A percentile compares a stretch with the other conserved stretches of the same genome.
Evolutionary conservation across 2,888 invertebrate species (phyloP).

Genomic region (Drosophila infuscata): DNA sequence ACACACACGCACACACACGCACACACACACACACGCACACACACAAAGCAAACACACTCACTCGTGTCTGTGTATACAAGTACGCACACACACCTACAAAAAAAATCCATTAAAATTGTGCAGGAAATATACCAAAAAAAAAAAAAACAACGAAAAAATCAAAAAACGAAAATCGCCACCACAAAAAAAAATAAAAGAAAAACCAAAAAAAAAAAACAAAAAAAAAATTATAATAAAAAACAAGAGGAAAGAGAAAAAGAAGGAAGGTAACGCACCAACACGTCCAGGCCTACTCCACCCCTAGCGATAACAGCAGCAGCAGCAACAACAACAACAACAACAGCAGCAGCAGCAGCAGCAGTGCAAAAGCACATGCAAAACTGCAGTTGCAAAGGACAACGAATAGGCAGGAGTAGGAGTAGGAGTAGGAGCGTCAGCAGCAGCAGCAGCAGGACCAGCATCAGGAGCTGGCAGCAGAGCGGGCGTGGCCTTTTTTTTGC

Average conservation of each 20-base stretch:
- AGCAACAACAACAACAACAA: constrained; percentile 14
- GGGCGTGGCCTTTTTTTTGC: constrained; percentile 84
- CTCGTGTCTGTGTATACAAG: constrained; percentile 8
- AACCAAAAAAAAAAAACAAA: constrained; percentile 23
- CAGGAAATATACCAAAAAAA: constrained; percentile 64
- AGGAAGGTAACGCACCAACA: constrained; percentile 60
- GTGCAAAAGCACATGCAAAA: constrained; percentile 43
- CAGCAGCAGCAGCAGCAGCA: constrained; percentile 13
- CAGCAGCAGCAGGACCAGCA: constrained; percentile 7
- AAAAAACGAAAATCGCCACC: constrained; percentile 20
- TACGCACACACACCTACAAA: constrained; percentile 44
- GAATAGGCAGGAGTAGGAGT: constrained; percentile 4
- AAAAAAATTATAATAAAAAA: constrained; percentile 1
- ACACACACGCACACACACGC: constrained; percentile 7
- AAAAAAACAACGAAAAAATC: constrained; percentile 45
- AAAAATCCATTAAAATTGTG: constrained; percentile 70
- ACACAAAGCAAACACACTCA: constrained; percentile 1
- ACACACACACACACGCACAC: constrained; percentile 9
- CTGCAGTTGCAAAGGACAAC: constrained; percentile 41
- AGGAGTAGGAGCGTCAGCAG: constrained; percentile 5
- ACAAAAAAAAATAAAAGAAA: constrained; percentile 28
- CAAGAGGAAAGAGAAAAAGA: background rate
- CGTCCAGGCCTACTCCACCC: constrained; percentile 50
- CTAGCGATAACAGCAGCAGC: constrained; percentile 14
- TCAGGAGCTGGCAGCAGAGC: constrained; percentile 49